Conservation (phyloP, 2,888 invertebrate species). For the Pristionchus fissidentatus region DNA sequence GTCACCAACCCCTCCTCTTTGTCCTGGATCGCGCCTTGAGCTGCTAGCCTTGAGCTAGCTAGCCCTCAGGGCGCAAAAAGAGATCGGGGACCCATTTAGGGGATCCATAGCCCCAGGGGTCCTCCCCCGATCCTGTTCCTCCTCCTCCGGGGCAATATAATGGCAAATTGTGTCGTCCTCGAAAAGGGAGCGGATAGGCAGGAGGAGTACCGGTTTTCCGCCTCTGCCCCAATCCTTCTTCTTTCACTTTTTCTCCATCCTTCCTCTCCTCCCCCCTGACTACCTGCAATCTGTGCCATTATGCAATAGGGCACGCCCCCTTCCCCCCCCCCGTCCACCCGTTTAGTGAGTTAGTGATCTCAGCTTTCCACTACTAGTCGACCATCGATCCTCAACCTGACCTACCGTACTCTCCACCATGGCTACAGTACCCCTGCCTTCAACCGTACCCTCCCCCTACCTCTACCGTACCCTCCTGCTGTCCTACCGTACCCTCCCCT, state of each 20-base stretch:
- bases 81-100: neutral
- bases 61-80: neutral
- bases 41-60: too few relatives aligned
- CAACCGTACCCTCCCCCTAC: neutral
- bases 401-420: too few relatives aligned
- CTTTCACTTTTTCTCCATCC: neutral
- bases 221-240: neutral
- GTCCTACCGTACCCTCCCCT: neutral
- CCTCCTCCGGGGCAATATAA: slow-evolving; percentile 7
- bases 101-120: slow-evolving; percentile 8
- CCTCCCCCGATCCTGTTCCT: slow-evolving; percentile 17
- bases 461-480: neutral
- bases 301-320: slow-evolving; percentile 17
- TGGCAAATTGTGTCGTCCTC: slow-evolving; percentile 42
- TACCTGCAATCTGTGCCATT: neutral
- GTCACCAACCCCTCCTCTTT: neutral
- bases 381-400: neutral
- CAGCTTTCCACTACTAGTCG: neutral
- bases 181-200: too few relatives aligned
- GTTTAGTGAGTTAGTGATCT: neutral
- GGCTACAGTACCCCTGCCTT: too few relatives aligned
- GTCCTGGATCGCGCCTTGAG: neutral
- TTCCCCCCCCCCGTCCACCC: neutral
- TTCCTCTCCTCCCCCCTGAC: neutral
- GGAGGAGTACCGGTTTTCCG: slow-evolving; percentile 1